These are phyloP conservation scores for Drosophila mauritiana DNA, from an alignment of 1,140 invertebrate species.

Conservation along the genomic window DNA sequence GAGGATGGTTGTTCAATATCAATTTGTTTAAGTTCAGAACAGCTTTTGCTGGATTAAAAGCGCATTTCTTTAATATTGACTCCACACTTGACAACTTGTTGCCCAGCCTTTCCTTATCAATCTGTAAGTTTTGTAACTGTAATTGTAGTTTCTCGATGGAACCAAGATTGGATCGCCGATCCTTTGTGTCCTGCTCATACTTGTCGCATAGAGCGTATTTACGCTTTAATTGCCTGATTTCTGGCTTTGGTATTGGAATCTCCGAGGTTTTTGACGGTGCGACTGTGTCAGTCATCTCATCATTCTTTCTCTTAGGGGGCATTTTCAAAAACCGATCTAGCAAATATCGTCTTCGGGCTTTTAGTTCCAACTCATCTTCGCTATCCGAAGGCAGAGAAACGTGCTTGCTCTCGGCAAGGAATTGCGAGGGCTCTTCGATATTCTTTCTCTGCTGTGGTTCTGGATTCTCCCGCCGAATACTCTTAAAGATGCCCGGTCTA, in stretches of 20 bases:
- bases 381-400: not conserved
- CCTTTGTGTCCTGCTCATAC: not conserved
- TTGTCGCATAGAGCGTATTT: not conserved
- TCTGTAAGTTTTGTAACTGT: not conserved
- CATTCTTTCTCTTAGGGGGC: no score
- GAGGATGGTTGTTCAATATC: not conserved
- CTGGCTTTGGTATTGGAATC: not conserved
- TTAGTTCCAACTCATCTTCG: not conserved
- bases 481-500: not conserved
- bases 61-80: not conserved
- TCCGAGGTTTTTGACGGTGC: not conserved
- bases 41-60: not conserved
- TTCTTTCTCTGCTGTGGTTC: not conserved
- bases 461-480: not conserved
- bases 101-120: not conserved
- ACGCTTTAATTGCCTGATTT: not conserved
- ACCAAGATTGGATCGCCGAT: not conserved
- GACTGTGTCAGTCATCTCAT: no score
- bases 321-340: not conserved
- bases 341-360: no score
- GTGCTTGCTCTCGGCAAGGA: not conserved
- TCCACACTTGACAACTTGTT: not conserved
- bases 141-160: not conserved
- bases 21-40: not conserved
- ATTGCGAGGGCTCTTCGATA: not conserved